Conservation (phyloP, 2,113 vertebrate species). For the Illadopsis cleaveri region DNA sequence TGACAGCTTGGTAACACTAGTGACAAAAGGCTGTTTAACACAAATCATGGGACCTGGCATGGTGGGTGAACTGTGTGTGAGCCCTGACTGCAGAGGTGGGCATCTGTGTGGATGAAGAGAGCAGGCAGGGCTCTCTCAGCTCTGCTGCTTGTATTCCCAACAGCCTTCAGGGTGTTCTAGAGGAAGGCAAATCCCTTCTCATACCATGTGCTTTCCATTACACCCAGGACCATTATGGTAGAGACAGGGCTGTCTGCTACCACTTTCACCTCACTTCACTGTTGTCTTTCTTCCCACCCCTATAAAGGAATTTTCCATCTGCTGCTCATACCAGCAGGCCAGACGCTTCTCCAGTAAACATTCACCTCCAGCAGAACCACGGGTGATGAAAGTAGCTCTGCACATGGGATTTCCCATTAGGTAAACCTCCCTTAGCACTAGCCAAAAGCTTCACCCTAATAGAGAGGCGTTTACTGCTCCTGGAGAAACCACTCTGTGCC, state of each 20-base stretch:
- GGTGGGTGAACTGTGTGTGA: not conserved
- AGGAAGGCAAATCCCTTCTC: not conserved
- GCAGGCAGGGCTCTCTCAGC: not conserved
- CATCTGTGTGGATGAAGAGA: not conserved
- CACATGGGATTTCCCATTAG: not conserved
- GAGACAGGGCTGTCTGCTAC: not conserved
- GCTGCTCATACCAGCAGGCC: accelerated
- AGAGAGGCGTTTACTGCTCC: not conserved
- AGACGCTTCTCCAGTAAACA: not conserved
- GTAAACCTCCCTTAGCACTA: not conserved
- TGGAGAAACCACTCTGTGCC: not conserved
- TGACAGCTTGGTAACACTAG: not conserved
- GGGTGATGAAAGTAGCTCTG: not conserved
- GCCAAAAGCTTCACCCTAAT: not conserved
- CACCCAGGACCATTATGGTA: not conserved
- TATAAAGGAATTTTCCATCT: not conserved
- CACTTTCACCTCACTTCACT: not conserved
- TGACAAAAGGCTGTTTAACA: not conserved
- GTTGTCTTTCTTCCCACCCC: not conserved
- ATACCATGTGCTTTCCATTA: not conserved
- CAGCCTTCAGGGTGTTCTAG: not conserved
- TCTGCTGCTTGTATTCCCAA: not conserved
- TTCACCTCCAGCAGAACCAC: not conserved
- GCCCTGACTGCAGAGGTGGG: not conserved
- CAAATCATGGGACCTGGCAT: accelerated